A percentile compares a stretch with the other conserved stretches of the same genome.
phyloP scores from a whole-genome alignment of 2,888 invertebrate genomes.

The Anagyrus pseudococci region DNA sequence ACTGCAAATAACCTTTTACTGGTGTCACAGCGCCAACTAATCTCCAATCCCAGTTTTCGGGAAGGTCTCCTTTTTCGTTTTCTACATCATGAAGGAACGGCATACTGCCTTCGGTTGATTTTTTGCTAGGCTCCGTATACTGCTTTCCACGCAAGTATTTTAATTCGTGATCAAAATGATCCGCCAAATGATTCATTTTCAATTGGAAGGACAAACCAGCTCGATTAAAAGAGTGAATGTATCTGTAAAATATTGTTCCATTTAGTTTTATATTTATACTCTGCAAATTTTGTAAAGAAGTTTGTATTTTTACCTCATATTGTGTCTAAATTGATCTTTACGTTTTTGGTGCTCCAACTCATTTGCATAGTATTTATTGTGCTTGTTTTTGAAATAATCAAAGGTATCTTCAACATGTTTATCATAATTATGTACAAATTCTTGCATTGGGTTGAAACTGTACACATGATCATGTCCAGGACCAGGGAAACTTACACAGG shows the following conservation, averaged over 20 bases:
- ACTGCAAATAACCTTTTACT: constrained; percentile 75
- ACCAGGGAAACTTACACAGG: constrained; percentile 84
- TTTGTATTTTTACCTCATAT: constrained; percentile 69
- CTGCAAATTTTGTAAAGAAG: not conserved
- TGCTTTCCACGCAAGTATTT: constrained; percentile 75
- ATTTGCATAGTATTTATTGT: constrained; percentile 72
- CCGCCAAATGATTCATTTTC: constrained; percentile 87
- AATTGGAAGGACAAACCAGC: constrained; percentile 76
- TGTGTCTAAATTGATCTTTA: constrained; percentile 84
- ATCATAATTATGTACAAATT: constrained; percentile 78
- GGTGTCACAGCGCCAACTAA: constrained; percentile 91
- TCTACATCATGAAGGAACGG: constrained; percentile 77
- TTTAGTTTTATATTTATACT: not conserved
- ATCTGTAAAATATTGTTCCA: constrained; percentile 61
- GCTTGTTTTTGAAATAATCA: constrained; percentile 74
- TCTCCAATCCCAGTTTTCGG: constrained; percentile 88
- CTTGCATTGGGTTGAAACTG: constrained; percentile 92
- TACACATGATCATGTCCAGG: constrained; percentile 80
- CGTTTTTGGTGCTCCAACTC: constrained; percentile 73
- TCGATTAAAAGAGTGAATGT: constrained; percentile 82
- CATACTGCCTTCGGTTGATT: constrained; percentile 69
- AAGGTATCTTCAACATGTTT: constrained; percentile 80
- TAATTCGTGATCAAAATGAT: constrained; percentile 79
- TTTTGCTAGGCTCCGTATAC: constrained; percentile 68
- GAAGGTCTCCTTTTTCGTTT: constrained; percentile 67